Evolutionary conservation across 2,888 invertebrate species (phyloP).

Genomic region (Caenorhabditis plicata): DNA sequence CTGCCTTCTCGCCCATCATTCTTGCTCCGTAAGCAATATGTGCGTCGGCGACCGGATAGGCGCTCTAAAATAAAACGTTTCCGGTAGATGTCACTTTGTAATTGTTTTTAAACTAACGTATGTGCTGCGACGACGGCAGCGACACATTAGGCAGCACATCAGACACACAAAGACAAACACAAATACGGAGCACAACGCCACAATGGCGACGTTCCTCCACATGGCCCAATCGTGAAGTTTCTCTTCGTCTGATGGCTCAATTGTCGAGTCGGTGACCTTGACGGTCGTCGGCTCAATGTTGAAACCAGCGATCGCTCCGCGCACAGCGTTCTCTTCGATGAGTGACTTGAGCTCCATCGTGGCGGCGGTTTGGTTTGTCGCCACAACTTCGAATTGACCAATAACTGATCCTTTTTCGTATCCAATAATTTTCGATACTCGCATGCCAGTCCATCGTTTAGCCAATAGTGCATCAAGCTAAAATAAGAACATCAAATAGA

Average conservation of each 20-base stretch:
- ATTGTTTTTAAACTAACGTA: slow-evolving; percentile 31
- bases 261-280: slow-evolving; percentile 30
- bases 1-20: slow-evolving; percentile 34
- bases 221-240: slow-evolving; percentile 16
- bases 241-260: slow-evolving; percentile 17
- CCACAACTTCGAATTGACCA: slow-evolving; percentile 46
- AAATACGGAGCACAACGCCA: slow-evolving; percentile 22
- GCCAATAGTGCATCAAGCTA: slow-evolving; percentile 32
- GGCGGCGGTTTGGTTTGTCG: slow-evolving; percentile 30
- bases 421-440: slow-evolving; percentile 43
- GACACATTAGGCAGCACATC: slow-evolving; percentile 35
- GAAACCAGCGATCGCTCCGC: slow-evolving; percentile 42
- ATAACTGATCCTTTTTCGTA: slow-evolving; percentile 47
- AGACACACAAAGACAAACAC: slow-evolving; percentile 25
- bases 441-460: slow-evolving; percentile 47
- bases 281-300: slow-evolving; percentile 50
- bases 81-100: not conserved
- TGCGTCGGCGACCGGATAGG: slow-evolving; percentile 44
- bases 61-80: slow-evolving; percentile 18
- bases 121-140: slow-evolving; percentile 25
- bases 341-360: slow-evolving; percentile 44
- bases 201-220: slow-evolving; percentile 29
- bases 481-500: not conserved
- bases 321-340: slow-evolving; percentile 48
- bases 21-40: slow-evolving; percentile 33